Conservation (phyloP, 2,888 invertebrate species). For the Fragum whitleyi region DNA sequence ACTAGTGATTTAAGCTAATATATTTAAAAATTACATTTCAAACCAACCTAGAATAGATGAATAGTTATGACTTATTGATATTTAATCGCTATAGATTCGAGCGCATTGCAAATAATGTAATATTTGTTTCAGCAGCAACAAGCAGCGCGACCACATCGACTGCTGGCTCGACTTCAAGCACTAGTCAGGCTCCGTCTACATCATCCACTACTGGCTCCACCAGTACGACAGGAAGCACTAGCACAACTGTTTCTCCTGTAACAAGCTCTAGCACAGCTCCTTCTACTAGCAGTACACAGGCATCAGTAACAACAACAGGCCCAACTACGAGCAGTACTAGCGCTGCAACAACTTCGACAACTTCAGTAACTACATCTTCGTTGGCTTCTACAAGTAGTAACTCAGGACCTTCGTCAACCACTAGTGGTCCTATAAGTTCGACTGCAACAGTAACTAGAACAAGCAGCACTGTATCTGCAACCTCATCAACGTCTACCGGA, state of each 20-base stretch:
- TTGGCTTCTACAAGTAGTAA: neutral
- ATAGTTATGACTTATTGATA: too few relatives aligned
- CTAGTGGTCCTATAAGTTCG: neutral
- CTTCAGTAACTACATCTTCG: neutral
- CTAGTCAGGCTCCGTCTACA: neutral
- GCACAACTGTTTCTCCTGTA: neutral
- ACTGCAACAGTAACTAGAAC: neutral
- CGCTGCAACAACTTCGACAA: neutral
- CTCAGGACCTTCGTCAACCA: neutral
- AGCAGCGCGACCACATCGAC: neutral
- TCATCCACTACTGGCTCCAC: neutral
- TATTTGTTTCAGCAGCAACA: too few relatives aligned
- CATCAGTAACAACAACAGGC: neutral
- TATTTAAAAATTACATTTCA: too few relatives aligned
- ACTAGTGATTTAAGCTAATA: too few relatives aligned
- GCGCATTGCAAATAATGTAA: too few relatives aligned
- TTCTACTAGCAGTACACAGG: neutral
- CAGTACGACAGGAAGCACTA: too few relatives aligned
- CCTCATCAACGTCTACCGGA: constrained; percentile 6
- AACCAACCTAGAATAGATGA: too few relatives aligned
- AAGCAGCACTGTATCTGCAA: neutral
- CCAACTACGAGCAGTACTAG: neutral
- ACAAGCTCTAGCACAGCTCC: constrained; percentile 9
- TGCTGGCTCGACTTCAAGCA: neutral
- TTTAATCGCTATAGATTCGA: too few relatives aligned